These are phyloP conservation scores for Anguilla rostrata DNA, from an alignment of 2,113 vertebrate species.

Conservation along the genomic window DNA sequence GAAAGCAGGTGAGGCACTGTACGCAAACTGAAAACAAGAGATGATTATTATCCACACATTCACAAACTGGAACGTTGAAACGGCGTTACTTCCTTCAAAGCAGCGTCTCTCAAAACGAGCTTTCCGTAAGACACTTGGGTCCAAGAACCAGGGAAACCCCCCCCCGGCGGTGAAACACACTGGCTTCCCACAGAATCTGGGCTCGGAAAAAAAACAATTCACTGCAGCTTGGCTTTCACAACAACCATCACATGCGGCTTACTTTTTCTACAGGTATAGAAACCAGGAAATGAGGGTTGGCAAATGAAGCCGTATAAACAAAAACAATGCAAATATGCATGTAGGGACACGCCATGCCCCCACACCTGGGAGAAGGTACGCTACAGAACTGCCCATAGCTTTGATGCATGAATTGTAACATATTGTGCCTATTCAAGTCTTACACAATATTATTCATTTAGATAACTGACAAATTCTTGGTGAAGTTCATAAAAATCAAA, in stretches of 20 bases:
- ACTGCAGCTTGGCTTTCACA: neutral
- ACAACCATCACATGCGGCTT: neutral
- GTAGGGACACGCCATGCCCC: neutral
- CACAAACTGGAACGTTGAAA: neutral
- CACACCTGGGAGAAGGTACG: neutral
- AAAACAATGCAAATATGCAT: neutral
- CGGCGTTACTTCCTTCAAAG: neutral
- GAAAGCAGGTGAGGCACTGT: neutral
- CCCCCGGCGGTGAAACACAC: neutral
- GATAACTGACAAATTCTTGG: neutral
- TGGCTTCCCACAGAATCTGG: neutral
- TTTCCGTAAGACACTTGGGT: constrained; percentile 12
- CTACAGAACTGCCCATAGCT: neutral
- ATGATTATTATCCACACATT: neutral
- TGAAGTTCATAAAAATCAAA: neutral
- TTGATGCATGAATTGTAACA: neutral
- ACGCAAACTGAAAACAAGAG: neutral
- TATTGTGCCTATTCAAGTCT: neutral
- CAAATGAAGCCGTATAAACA: neutral
- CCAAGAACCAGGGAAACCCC: neutral
- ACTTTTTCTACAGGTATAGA: neutral
- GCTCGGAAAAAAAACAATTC: neutral
- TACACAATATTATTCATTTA: neutral
- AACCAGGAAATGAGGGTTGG: neutral
- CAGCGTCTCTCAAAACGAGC: constrained; percentile 14